Evolutionary conservation across 2,113 vertebrate species (phyloP).

Genomic region (Myotis yumanensis): DNA sequence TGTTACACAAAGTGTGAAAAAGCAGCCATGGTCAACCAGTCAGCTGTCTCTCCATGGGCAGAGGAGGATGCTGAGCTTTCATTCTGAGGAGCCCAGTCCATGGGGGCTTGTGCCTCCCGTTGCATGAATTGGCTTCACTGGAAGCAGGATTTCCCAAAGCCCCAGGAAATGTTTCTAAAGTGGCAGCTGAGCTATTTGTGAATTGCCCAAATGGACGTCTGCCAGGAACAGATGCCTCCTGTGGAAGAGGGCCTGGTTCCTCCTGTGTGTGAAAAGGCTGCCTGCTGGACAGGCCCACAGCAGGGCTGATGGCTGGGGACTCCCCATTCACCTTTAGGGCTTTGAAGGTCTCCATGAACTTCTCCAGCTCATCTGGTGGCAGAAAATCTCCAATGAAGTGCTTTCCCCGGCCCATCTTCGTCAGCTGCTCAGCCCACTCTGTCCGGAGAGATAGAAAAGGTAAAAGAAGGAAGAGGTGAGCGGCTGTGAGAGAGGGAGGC

Average conservation of each 20-base stretch:
- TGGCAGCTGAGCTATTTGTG: not conserved
- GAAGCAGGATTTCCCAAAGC: not conserved
- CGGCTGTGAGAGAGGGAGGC: fast-evolving
- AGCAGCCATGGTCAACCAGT: not conserved
- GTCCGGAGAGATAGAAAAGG: not conserved
- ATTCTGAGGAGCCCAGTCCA: not conserved
- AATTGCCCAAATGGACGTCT: not conserved
- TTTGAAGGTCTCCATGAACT: conserved; percentile 99
- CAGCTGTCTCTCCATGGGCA: not conserved
- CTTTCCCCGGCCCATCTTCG: conserved; percentile 98
- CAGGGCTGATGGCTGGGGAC: not conserved
- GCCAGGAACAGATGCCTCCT: not conserved
- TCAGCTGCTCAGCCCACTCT: conserved; percentile 99
- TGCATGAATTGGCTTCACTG: not conserved
- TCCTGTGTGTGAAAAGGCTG: not conserved
- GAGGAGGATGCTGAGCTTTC: not conserved
- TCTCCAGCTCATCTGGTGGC: conserved; percentile 96
- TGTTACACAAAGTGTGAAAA: not conserved
- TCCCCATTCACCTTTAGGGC: conserved; percentile 92
- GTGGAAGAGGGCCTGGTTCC: not conserved
- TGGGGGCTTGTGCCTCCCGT: not conserved
- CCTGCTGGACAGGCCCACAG: not conserved
- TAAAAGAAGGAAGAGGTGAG: not conserved
- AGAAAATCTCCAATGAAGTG: conserved; percentile 99
- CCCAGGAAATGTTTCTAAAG: not conserved